Base-by-base conservation (phyloP, 2,113 vertebrate species). In the Maccullochella peelii region DNA sequence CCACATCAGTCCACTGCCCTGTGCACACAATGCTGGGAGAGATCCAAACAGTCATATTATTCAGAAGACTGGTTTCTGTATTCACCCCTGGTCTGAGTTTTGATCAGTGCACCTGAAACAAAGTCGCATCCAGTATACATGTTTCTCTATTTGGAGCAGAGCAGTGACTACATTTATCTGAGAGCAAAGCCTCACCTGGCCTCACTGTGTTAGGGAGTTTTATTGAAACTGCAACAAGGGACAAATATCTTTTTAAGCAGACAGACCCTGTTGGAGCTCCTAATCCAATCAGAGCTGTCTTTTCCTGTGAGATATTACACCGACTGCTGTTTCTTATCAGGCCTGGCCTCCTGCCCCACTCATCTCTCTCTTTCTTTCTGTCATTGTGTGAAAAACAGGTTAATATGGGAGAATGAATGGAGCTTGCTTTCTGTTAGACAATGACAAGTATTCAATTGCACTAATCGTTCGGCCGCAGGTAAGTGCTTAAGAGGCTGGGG, bases 391-490 rank as follows among this genome's bases (percentile, higher is more conserved):
- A 30, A 63, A 55, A 54, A 73, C 44, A 77, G 40, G 23, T 75
- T 80, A 21, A 73, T 47, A 71, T 20, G 6, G 18, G 71, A 8
- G 8, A 79, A 70, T 54, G 11, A 80, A 77, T 50, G 16, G 27
- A 14, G 10, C 33, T 59, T 23, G 16, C 18, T 50, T 67, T 47
- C 42, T 47, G 33, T 72, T 16, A 50, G 30, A 70, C 63, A 61
- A 69, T 58, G 38, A 81, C n/a, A 71, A 16, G 30, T 27, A 74
- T 50, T 80, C 8, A 68, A 33, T 47, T 42, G 42, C 33, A 50
- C 14, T 73, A 68, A 70, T 69, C 0, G n/a, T 85, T 75, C 58
- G 61, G 52, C 61, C 3, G 38, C 33, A 79, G 70, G 65, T 73
- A 12, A 79, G 25, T 58, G 72, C 15, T 85, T 44, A 30, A 36